Percentiles rank a stretch among this genome's conserved stretches.
These are phyloP conservation scores for Bubo blakistoni DNA, from an alignment of 2,113 vertebrate species.

Conservation along the genomic window DNA sequence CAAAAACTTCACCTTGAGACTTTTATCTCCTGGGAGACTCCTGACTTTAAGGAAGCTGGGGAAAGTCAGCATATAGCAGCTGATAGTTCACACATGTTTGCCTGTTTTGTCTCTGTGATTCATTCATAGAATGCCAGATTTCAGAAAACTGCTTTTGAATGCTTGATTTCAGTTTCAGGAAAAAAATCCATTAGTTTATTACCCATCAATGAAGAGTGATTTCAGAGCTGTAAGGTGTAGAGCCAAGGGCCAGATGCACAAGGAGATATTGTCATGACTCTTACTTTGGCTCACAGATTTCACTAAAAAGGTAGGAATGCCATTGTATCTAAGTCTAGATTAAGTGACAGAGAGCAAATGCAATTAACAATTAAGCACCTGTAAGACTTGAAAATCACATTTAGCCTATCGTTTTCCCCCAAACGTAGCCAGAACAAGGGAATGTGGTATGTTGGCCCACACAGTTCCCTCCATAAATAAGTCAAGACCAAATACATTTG, in stretches of 20 bases:
- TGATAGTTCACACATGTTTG: neutral
- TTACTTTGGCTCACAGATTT: neutral
- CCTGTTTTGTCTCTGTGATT: neutral
- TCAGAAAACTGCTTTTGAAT: neutral
- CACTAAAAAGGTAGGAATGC: neutral
- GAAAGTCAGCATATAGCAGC: neutral
- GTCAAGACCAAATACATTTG: neutral
- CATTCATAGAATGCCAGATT: neutral
- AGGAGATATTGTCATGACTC: neutral
- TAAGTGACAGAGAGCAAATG: neutral
- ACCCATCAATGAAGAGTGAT: neutral
- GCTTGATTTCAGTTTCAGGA: neutral
- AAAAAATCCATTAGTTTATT: neutral
- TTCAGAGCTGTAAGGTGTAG: neutral
- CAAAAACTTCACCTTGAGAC: neutral
- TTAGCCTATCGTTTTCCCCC: neutral
- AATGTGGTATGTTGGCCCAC: neutral
- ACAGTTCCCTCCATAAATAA: neutral
- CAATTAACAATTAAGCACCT: neutral
- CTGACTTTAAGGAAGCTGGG: neutral
- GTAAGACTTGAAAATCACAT: neutral
- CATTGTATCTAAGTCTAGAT: neutral
- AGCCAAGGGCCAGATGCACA: neutral
- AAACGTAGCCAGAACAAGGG: neutral
- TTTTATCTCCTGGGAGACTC: neutral